Percentiles rank a stretch among this genome's conserved stretches.
Evolutionary conservation across 2,113 vertebrate species (phyloP).

Genomic region (Neodontobutis hainanensis): DNA sequence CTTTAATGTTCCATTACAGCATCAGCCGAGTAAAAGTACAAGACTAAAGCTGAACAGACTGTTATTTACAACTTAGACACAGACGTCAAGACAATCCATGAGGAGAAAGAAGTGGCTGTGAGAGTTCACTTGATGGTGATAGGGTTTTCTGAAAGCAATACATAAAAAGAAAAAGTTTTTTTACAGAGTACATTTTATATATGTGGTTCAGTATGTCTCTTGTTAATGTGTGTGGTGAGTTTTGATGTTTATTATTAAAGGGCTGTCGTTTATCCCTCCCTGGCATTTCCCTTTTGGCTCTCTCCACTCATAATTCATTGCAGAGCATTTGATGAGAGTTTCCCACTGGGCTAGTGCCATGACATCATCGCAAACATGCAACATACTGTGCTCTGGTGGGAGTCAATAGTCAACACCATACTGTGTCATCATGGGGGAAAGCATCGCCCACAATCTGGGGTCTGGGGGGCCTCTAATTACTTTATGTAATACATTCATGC

Average conservation of each 20-base stretch:
- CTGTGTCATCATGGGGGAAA: conserved; percentile 61
- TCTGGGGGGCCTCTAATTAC: conserved; percentile 71
- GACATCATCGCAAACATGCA: conserved; percentile 68
- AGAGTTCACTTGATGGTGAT: too few species aligned
- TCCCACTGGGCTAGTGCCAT: conserved; percentile 55
- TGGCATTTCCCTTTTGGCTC: conserved; percentile 17
- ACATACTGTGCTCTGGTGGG: conserved; percentile 42
- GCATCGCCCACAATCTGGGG: conserved; percentile 61
- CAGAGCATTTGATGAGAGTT: conserved; percentile 54
- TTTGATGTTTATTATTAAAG: conserved; percentile 15
- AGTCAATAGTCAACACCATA: conserved; percentile 53
- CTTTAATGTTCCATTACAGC: too few species aligned
- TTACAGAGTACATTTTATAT: neutral
- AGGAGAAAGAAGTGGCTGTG: too few species aligned
- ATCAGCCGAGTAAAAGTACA: too few species aligned
- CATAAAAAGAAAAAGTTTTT: neutral
- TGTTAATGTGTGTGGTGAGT: conserved; percentile 1
- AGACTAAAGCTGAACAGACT: too few species aligned
- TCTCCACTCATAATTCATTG: conserved; percentile 34
- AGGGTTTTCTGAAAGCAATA: too few species aligned
- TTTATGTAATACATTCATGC: conserved; percentile 78
- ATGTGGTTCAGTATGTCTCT: neutral
- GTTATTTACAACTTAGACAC: too few species aligned
- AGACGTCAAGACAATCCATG: too few species aligned
- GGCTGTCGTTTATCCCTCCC: conserved; percentile 8